Conservation (phyloP, 1,140 invertebrate genomes). For the Condylostylus longicornis region DNA sequence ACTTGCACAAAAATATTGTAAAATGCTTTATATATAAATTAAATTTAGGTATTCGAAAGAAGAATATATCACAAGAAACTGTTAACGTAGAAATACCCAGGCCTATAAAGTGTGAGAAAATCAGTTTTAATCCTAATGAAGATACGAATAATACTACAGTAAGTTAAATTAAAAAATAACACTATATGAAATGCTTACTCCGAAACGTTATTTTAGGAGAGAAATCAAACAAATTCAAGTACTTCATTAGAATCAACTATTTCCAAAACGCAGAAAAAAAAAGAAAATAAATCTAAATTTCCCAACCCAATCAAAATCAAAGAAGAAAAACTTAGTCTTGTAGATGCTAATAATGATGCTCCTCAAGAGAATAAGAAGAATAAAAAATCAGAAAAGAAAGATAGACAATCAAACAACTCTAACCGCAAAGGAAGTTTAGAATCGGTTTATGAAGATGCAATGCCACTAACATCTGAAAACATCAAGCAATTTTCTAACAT, state of each 20-base stretch:
- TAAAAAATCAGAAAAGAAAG: slow-evolving; percentile 13
- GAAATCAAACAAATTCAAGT: slow-evolving; percentile 9
- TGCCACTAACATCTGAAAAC: slow-evolving; percentile 2
- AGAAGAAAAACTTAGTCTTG: slow-evolving; percentile 23
- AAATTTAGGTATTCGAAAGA: neutral
- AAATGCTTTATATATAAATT: neutral
- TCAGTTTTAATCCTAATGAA: slow-evolving; percentile 9
- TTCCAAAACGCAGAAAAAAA: slow-evolving; percentile 13
- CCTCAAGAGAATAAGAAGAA: no score
- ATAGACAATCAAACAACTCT: slow-evolving; percentile 15
- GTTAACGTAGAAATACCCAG: neutral
- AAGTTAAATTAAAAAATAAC: neutral
- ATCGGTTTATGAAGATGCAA: slow-evolving; percentile 26
- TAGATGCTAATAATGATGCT: no score
- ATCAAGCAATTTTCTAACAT: no score
- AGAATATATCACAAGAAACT: neutral
- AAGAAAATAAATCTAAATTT: slow-evolving; percentile 13
- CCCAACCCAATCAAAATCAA: no score
- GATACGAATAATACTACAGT: slow-evolving; percentile 3
- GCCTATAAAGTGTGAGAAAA: slow-evolving; percentile 21
- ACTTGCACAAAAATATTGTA: neutral
- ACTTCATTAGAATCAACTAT: slow-evolving; percentile 10
- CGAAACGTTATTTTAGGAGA: slow-evolving; percentile 1
- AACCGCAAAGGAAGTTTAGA: slow-evolving; percentile 17
- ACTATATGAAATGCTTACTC: neutral